phyloP scores from a whole-genome alignment of 2,113 vertebrate species.

The Coturnix japonica region DNA sequence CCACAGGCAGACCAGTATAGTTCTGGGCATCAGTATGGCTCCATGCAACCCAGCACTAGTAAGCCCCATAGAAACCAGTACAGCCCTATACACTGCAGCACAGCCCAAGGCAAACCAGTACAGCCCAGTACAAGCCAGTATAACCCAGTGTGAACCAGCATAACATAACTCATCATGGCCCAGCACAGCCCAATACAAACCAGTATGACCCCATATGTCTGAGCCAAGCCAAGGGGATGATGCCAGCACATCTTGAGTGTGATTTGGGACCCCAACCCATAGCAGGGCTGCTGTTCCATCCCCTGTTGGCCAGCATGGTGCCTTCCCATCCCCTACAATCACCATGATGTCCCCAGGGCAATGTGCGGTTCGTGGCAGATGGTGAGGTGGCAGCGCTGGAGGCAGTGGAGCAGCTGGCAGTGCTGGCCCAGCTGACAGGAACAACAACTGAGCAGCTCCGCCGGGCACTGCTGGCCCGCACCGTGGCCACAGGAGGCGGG shows the following conservation, averaged over 20 bases:
- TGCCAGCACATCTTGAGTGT: background rate
- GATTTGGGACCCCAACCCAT: background rate
- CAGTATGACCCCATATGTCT: background rate
- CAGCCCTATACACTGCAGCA: no score
- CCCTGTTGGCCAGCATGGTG: background rate
- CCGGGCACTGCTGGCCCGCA: conserved; percentile 85
- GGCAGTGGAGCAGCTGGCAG: conserved; percentile 34
- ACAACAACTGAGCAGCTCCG: conserved; percentile 64
- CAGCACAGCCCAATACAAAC: background rate
- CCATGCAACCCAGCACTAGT: background rate
- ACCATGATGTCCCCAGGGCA: conserved; percentile 76
- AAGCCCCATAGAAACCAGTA: background rate
- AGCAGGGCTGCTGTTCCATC: background rate
- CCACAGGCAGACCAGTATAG: background rate
- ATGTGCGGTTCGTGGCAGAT: conserved; percentile 77
- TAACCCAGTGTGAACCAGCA: no score
- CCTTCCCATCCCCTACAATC: background rate
- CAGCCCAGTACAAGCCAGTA: no score
- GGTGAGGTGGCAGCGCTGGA: conserved; percentile 74
- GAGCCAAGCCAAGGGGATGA: rapidly evolving
- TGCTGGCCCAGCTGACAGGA: conserved; percentile 79
- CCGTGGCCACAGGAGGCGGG: conserved; percentile 87
- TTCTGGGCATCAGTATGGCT: background rate
- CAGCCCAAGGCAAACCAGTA: background rate
- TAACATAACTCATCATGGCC: no score